A percentile compares a stretch with the other conserved stretches of the same genome.
Conservation (phyloP, 1,140 invertebrate genomes). For the Euglossa dilemma region DNA sequence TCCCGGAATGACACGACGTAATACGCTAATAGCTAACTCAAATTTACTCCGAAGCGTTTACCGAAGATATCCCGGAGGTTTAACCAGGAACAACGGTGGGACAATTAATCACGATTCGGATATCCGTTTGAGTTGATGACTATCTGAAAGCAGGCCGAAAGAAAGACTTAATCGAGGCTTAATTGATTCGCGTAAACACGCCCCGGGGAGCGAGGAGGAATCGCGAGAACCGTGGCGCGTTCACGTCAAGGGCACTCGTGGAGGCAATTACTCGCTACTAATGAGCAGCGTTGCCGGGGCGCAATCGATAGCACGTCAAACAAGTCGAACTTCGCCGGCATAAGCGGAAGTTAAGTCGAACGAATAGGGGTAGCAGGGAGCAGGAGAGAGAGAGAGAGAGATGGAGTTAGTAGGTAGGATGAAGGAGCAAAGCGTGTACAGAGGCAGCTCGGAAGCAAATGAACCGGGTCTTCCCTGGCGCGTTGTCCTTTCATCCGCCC, state of each 20-base stretch:
- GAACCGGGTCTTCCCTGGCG: conserved; percentile 47
- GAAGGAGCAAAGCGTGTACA: background rate
- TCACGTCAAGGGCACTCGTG: conserved; percentile 54
- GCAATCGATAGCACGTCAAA: conserved; percentile 58
- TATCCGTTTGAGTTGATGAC: background rate
- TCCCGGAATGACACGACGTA: no score
- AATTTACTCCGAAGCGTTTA: no score
- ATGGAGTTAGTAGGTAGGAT: background rate
- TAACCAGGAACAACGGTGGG: background rate
- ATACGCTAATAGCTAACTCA: background rate
- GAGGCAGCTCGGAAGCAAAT: conserved; percentile 41
- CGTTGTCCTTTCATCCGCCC: conserved; percentile 54
- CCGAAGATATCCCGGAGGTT: no score
- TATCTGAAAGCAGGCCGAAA: background rate
- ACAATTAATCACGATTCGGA: background rate
- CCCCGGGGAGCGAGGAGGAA: background rate
- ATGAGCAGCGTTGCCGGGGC: conserved; percentile 48
- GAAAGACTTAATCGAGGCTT: conserved; percentile 43
- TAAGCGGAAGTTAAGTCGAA: conserved; percentile 53
- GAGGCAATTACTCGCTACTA: conserved; percentile 62
- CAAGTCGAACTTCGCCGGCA: conserved; percentile 45
- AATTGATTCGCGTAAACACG: conserved; percentile 42
- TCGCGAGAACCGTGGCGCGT: background rate
- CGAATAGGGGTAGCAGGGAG: background rate
- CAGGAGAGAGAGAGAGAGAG: background rate